Evolutionary conservation across 2,888 invertebrate species (phyloP), one percentile per base, ranked within the genome.

Genomic region (Caenorhabditis afra): DNA sequence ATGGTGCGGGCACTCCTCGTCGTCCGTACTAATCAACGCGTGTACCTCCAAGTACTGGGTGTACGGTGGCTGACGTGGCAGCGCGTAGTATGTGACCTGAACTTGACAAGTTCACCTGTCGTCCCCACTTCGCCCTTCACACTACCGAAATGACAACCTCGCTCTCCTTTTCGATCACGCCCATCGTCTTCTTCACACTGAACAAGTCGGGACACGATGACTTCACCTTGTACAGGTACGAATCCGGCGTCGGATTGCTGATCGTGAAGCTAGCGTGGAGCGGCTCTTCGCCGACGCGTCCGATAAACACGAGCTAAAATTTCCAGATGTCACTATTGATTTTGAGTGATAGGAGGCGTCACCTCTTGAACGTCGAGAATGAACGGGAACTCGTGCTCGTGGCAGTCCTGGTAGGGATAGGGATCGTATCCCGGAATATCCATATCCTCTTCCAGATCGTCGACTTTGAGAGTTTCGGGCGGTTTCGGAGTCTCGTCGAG

Each of bases 201-300:
- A 65, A 65, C 41, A 65, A 22, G 8, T 65, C 65, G 1, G 41
- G 41, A 20, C 14, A n/a, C 14, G 65, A 65, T 0, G 53, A 1
- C 18, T 65, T 65, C 14, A 65, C 44, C 18, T 65, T 53, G 52
- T 23, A 65, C 44, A 52, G 53, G 12, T 52, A 65, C 3, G 23
- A 1, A n/a, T 39, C 41, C n/a, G 16, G 10, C 2, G 41, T 12
- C 11, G 20, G 18, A 45, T 65, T 65, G 14, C 4, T 4, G 14
- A 65, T 23, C 7, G 53, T 65, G 44, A 65, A 53, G 8, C 11
- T 7, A 8, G 65, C 65, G 1, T 52, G 12, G 3, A 65, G 39
- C 1, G 65, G 65, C 45, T 65, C 65, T 3, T 44, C 44, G 12
- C 52, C 23, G 18, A 65, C 7, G 18, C 53, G 52, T 41, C 65